Conservation (phyloP, 2,888 invertebrate species). For the Perithous albicinctus region DNA sequence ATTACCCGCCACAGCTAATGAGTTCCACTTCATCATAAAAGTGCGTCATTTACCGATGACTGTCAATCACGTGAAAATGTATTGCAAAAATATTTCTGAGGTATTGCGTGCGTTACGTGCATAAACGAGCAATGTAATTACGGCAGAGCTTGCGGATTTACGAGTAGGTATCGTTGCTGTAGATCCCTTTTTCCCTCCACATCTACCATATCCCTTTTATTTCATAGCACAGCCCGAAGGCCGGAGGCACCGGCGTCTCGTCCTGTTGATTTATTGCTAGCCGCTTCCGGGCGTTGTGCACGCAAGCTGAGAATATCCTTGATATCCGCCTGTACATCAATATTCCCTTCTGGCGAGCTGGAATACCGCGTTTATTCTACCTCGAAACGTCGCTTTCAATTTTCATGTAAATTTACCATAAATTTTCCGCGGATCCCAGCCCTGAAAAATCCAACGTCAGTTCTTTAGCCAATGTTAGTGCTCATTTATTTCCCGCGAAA, state of each 20-base stretch:
- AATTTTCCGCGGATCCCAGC: slow-evolving; percentile 35
- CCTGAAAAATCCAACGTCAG: slow-evolving; percentile 31
- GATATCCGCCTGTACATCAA: slow-evolving; percentile 68
- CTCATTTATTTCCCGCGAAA: slow-evolving; percentile 25
- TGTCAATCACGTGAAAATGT: not conserved
- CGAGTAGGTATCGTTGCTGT: slow-evolving; percentile 8
- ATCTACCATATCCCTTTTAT: slow-evolving; percentile 17
- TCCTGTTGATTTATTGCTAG: slow-evolving; percentile 50
- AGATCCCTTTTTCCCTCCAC: slow-evolving; percentile 19
- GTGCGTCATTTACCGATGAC: not conserved
- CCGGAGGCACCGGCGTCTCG: slow-evolving; percentile 46
- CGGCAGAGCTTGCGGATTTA: slow-evolving; percentile 31
- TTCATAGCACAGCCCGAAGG: slow-evolving; percentile 22
- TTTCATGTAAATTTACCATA: slow-evolving; percentile 70
- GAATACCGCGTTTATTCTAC: slow-evolving; percentile 41
- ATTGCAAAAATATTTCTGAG: slow-evolving; percentile 35
- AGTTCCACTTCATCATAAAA: too few relatives aligned
- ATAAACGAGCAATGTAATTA: slow-evolving; percentile 38
- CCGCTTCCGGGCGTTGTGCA: slow-evolving; percentile 53
- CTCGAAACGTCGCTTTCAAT: slow-evolving; percentile 65
- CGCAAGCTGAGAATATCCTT: slow-evolving; percentile 66
- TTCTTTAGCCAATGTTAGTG: slow-evolving; percentile 5
- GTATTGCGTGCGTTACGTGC: slow-evolving; percentile 17
- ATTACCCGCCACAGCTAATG: too few relatives aligned
- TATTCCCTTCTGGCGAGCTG: slow-evolving; percentile 36